Evolutionary conservation across 1,140 invertebrate species (phyloP), one percentile per base, ranked within the genome.

Genomic region (Lethrus apterus): DNA sequence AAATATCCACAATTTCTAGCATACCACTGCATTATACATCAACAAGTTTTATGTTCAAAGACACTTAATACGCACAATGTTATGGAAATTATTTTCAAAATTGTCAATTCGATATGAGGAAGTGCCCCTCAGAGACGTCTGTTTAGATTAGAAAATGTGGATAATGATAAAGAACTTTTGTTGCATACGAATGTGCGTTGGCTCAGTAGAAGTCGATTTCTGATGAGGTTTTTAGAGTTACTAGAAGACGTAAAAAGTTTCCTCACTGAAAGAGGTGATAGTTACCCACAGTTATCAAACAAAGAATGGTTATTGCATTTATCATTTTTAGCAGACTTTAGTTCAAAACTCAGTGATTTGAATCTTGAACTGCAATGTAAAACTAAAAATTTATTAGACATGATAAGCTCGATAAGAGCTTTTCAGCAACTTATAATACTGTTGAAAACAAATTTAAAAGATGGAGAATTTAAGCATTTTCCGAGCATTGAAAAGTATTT

Each of bases 1-100:
- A n/a, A n/a, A 24, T 40, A 21, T 40, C 19, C 36, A 21, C 11
- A 11, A 4, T 40, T 40, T 24, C 4, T 24, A 11, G n/a, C n/a
- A n/a, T n/a, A n/a, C n/a, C n/a, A n/a, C n/a, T n/a, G n/a, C n/a
- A n/a, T n/a, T n/a, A n/a, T n/a, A n/a, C n/a, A n/a, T n/a, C n/a
- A n/a, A n/a, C n/a, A n/a, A n/a, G n/a, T n/a, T n/a, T n/a, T n/a
- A 38, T 41, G 8, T 21, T 4, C 4, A 4, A 42, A 41, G 19
- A 45, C 7, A 45, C 15, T 45, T 13, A 45, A 42, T 38, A 15
- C 32, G 11, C 7, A 15, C 20, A 18, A 40, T 4, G 36, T 40
- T 2, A 40, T 23, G 19, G 24, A 20, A 40, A 40, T 40, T 14
- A 21, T 40, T 14, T 14, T 15, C 20, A 19, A 40, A n/a, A n/a